Evolutionary conservation across 2,797 vertebrate genomes (phyloP), one percentile per base, ranked within the genome.

Genomic region (Chanos chanos): DNA sequence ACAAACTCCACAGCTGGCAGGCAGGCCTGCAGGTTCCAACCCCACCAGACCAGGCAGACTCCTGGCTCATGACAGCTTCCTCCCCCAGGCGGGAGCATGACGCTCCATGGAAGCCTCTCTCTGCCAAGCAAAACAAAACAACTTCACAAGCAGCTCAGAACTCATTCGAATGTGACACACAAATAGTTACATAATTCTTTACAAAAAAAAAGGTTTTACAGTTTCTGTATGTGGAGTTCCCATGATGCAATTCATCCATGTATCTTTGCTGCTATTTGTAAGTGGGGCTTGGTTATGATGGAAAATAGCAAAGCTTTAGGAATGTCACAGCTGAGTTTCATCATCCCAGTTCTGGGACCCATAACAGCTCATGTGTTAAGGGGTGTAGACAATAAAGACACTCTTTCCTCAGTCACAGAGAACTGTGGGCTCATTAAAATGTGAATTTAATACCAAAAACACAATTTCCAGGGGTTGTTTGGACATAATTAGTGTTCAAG

Each of bases 101-200:
- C 16, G 33, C 25, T 56, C 13, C 9, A 40, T 27, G 50, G 44
- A 61, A 31, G 64, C 22, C 33, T 36, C 34, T 37, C 33, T 13
- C 24, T 12, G 48, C 64, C 72, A 72, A 68, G 25, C 8, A 57
- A 62, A 71, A 53, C 51, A 69, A 1, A 12, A 22, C 60, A 57
- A 65, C 49, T 34, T 64, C 22, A 64, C 33, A 13, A 58, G 40
- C 19, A 39, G 43, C 52, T 53, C 31, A 61, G 28, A 61, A 3
- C n/a, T n/a, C n/a, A 40, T 24, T 56, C 18, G 43, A 12, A 43
- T 24, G 6, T 49, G 57, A 50, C 56, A 7, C 47, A 39, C 36
- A 13, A 40, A 43, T 27, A 18, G 24, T 61, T 63, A 55, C 13
- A 16, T 52, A 61, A 53, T 43, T 30, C 36, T 25, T 48, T 1